A percentile compares a stretch with the other conserved stretches of the same genome.
Evolutionary conservation across 2,797 vertebrate genomes (phyloP).

Genomic region (Clarias fuscus): DNA sequence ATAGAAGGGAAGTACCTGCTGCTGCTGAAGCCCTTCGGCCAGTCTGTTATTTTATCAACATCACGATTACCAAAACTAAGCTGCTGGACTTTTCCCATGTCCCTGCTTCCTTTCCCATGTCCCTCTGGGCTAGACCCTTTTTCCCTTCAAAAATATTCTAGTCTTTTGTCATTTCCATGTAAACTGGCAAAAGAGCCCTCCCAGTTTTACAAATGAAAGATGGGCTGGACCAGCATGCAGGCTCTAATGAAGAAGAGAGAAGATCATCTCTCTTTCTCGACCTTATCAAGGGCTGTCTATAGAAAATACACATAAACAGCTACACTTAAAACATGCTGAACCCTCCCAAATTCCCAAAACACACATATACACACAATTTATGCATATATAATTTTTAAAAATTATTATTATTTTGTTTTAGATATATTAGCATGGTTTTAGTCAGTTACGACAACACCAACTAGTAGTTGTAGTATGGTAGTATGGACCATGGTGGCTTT

Average conservation of each 20-base stretch:
- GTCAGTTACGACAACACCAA: neutral
- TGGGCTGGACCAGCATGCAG: conserved; percentile 2
- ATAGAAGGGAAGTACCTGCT: neutral
- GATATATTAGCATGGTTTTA: neutral
- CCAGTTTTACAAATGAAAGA: conserved; percentile 3
- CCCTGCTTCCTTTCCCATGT: conserved; percentile 69
- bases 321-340: conserved; percentile 1
- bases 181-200: conserved; percentile 31
- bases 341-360: neutral
- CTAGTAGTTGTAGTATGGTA: neutral
- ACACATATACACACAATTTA: neutral
- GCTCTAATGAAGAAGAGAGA: neutral
- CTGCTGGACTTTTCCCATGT: conserved; percentile 71
- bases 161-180: conserved; percentile 33
- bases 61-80: conserved; percentile 59
- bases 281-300: neutral
- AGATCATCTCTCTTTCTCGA: neutral
- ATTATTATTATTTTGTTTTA: too few relatives aligned
- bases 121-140: conserved; percentile 60
- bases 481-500: neutral
- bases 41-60: conserved; percentile 64
- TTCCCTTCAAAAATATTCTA: conserved; percentile 51
- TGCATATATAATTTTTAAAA: too few relatives aligned
- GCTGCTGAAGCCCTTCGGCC: conserved; percentile 28
- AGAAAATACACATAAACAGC: neutral